Conservation (phyloP, 2,888 invertebrate genomes). For the Lochmaea capreae region DNA sequence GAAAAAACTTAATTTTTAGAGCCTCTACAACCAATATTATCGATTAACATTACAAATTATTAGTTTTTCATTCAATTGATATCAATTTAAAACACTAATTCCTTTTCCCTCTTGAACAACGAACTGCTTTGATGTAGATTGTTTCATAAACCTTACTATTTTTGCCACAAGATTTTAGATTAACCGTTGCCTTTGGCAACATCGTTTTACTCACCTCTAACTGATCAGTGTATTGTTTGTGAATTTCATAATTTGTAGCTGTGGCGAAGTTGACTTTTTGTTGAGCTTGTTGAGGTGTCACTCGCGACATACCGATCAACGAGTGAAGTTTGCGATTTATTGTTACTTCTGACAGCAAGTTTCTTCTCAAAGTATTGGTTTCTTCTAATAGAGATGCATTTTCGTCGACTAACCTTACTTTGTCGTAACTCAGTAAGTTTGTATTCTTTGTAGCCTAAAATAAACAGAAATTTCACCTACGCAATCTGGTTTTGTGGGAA, state of each 20-base stretch:
- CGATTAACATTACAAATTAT: too few species aligned
- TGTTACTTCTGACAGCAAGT: slow-evolving; percentile 75
- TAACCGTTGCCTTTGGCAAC: too few species aligned
- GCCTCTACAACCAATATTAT: too few species aligned
- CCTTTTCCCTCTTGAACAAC: too few species aligned
- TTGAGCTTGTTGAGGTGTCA: slow-evolving; percentile 72
- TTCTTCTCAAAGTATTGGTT: slow-evolving; percentile 79
- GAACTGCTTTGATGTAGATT: too few species aligned
- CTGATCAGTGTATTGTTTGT: slow-evolving; percentile 68
- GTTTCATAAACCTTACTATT: too few species aligned
- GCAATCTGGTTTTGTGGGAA: too few species aligned
- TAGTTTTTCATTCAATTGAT: too few species aligned
- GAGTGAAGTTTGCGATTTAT: slow-evolving; percentile 79
- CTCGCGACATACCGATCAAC: slow-evolving; percentile 72
- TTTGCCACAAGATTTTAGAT: too few species aligned
- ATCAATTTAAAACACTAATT: too few species aligned
- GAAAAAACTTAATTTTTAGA: too few species aligned
- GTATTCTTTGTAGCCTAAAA: slow-evolving; percentile 61
- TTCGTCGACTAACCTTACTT: slow-evolving; percentile 70
- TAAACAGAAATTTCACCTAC: not conserved
- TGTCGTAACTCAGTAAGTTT: slow-evolving; percentile 60
- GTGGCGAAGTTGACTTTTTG: slow-evolving; percentile 74
- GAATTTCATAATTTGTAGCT: slow-evolving; percentile 72
- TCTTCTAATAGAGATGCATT: slow-evolving; percentile 83
- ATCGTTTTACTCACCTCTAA: slow-evolving; percentile 62